Conservation (phyloP, 1,140 invertebrate genomes). For the Rhagoletis zephyria region DNA sequence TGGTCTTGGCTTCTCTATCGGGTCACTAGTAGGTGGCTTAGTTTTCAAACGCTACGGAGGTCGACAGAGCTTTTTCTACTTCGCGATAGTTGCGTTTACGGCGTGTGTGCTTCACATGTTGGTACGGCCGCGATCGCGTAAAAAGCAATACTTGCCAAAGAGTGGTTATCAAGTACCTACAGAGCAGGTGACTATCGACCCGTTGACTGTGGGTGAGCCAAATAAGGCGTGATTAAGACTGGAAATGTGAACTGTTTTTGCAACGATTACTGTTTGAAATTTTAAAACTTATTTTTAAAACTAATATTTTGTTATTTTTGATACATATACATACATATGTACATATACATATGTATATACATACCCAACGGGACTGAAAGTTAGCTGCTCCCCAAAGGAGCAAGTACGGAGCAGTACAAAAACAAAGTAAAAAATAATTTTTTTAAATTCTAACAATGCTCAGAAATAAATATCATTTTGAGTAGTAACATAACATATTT, state of each 20-base stretch:
- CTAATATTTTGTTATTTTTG: constrained; percentile 4
- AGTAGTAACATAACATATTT: no score
- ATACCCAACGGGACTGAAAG: background rate
- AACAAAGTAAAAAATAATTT: background rate
- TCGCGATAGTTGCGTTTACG: constrained; percentile 74
- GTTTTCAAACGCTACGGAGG: constrained; percentile 77
- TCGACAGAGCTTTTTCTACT: constrained; percentile 75
- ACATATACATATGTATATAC: background rate
- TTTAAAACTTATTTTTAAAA: background rate
- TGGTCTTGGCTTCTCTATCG: constrained; percentile 81
- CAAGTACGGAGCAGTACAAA: no score
- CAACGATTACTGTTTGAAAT: background rate
- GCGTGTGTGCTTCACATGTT: constrained; percentile 75
- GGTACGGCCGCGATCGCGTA: constrained; percentile 65
- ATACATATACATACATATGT: background rate
- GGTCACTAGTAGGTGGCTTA: constrained; percentile 78
- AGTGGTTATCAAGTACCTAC: constrained; percentile 63
- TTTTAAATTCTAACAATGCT: no score
- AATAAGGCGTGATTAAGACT: constrained; percentile 25
- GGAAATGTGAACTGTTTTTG: background rate
- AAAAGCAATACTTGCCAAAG: constrained; percentile 67
- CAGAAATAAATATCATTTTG: no score
- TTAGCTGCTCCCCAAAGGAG: no score
- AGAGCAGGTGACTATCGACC: constrained; percentile 58
- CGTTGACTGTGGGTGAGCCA: background rate